Conservation (phyloP, 2,113 vertebrate species). For the Limanda limanda region DNA sequence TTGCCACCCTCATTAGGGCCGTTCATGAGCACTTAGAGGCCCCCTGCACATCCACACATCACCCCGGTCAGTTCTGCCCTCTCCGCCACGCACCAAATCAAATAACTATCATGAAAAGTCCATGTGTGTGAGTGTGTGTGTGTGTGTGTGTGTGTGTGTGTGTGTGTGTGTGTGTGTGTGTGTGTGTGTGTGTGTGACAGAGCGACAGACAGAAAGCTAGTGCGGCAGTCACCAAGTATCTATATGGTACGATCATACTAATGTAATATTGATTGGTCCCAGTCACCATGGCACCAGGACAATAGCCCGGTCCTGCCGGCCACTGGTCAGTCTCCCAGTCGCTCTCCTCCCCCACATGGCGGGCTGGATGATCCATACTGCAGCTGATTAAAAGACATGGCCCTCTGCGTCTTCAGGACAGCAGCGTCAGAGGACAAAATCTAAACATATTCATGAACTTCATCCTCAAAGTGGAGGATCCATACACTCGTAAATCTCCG, state of each 20-base stretch:
- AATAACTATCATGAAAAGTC: constrained; percentile 74
- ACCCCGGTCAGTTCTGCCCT: constrained; percentile 68
- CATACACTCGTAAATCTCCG: constrained; percentile 64
- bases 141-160: not conserved
- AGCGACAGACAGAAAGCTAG: constrained; percentile 16
- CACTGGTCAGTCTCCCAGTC: constrained; percentile 54
- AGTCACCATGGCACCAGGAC: constrained; percentile 71
- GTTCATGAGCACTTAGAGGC: constrained; percentile 80
- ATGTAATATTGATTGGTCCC: constrained; percentile 73
- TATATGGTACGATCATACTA: constrained; percentile 63
- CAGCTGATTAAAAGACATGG: constrained; percentile 40
- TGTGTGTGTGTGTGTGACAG: not conserved
- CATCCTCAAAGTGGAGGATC: constrained; percentile 56
- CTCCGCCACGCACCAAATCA: constrained; percentile 72
- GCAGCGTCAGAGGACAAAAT: constrained; percentile 66
- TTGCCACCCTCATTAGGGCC: constrained; percentile 82
- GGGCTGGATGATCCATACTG: constrained; percentile 31
- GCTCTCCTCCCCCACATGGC: constrained; percentile 25
- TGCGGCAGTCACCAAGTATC: constrained; percentile 40
- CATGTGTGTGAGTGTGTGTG: constrained; percentile 4
- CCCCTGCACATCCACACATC: constrained; percentile 77
- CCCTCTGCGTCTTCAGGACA: constrained; percentile 35
- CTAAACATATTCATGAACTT: constrained; percentile 72
- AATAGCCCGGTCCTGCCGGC: constrained; percentile 48
- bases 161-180: not conserved